A percentile compares a stretch with the other conserved stretches of the same genome.
Conservation (phyloP, 2,797 vertebrate species). For the Cheirogaleus major region DNA sequence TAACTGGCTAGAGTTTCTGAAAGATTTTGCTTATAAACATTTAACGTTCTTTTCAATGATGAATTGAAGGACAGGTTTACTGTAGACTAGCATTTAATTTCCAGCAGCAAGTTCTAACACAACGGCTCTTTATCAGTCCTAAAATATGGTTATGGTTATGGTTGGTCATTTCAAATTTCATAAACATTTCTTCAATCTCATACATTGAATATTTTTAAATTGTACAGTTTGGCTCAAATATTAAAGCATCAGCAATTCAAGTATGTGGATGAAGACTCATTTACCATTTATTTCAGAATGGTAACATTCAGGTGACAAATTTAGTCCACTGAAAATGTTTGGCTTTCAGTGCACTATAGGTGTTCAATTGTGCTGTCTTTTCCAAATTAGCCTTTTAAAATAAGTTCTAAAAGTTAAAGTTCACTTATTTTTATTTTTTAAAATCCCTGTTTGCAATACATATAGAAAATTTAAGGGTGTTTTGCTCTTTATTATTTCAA, state of each 20-base stretch:
- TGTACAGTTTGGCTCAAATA: not conserved
- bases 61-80: not conserved
- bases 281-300: not conserved
- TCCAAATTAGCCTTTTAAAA: not conserved
- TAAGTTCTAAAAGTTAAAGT: conserved; percentile 35
- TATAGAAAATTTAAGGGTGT: not conserved
- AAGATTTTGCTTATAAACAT: not conserved
- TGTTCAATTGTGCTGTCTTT: not conserved
- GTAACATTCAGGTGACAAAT: not conserved
- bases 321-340: not conserved
- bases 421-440: not conserved
- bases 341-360: not conserved
- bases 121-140: not conserved
- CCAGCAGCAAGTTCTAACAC: not conserved
- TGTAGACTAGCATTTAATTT: not conserved
- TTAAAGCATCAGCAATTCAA: conserved; percentile 16
- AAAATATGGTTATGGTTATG: not conserved
- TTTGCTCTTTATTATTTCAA: not conserved
- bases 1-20: not conserved
- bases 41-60: not conserved
- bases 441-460: not conserved
- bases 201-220: not conserved
- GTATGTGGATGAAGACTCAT: not conserved
- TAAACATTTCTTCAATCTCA: not conserved
- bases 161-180: not conserved